These are phyloP conservation scores for Hydriomena furcata DNA, from an alignment of 2,888 invertebrate genomes.

Conservation along the genomic window DNA sequence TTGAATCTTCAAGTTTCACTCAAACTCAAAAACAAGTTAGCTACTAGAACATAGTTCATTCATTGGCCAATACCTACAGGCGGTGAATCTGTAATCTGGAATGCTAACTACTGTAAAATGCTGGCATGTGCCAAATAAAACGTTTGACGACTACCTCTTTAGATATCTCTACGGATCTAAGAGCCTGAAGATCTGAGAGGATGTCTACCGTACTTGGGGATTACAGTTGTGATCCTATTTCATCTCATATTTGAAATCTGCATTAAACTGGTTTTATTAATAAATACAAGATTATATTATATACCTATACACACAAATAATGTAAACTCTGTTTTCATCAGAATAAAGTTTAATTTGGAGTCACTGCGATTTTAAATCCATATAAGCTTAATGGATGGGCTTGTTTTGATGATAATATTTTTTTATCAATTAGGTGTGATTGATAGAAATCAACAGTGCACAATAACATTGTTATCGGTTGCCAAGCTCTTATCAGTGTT, in stretches of 20 bases:
- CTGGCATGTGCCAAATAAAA: no score
- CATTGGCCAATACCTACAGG: no score
- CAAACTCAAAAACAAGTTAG: no score
- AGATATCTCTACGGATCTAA: no score
- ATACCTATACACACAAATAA: background rate
- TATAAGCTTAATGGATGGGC: conserved; percentile 49
- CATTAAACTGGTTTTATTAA: conserved; percentile 1
- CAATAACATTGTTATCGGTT: conserved; percentile 13
- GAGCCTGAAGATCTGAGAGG: no score
- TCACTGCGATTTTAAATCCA: conserved; percentile 12
- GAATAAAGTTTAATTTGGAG: conserved; percentile 17
- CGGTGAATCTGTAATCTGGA: no score
- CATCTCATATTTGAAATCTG: conserved; percentile 4
- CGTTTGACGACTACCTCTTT: no score
- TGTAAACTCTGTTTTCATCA: conserved; percentile 5
- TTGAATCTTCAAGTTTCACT: no score
- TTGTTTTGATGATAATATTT: conserved; percentile 47
- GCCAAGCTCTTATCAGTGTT: conserved; percentile 3
- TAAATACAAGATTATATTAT: background rate
- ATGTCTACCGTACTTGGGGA: no score
- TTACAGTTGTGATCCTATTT: no score
- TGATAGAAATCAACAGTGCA: conserved; percentile 7
- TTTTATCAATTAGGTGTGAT: conserved; percentile 8
- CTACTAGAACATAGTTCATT: no score
- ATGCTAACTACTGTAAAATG: no score